A percentile compares a stretch with the other conserved stretches of the same genome.
Conservation (phyloP, 2,797 vertebrate species). For the Platalea minor region DNA sequence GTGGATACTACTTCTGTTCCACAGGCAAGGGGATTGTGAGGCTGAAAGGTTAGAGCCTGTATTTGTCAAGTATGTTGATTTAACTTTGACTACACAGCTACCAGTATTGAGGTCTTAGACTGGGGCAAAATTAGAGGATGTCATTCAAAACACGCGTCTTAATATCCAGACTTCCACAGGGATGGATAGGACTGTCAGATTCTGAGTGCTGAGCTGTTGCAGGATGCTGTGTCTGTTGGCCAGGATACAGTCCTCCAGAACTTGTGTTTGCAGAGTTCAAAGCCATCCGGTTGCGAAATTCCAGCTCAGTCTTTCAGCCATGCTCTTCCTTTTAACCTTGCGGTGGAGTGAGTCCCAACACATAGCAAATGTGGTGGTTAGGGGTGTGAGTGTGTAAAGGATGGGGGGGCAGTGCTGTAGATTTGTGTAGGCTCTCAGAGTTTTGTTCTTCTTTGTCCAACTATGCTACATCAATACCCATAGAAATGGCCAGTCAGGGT, state of each 20-base stretch:
- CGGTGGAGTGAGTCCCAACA: background rate
- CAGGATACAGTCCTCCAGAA: background rate
- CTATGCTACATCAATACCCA: background rate
- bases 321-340: background rate
- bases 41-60: background rate
- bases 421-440: background rate
- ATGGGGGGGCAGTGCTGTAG: background rate
- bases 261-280: background rate
- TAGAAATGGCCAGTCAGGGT: background rate
- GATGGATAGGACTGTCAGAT: background rate
- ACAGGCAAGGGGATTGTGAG: background rate
- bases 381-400: background rate
- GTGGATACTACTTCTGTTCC: background rate
- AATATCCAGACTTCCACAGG: background rate
- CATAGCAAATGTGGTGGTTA: background rate
- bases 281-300: background rate
- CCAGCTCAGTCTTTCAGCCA: background rate
- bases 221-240: background rate
- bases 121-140: background rate
- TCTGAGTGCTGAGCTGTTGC: background rate
- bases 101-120: rapidly evolving
- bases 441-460: background rate
- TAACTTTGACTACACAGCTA: background rate
- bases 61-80: background rate
- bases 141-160: background rate